Percentiles rank a stretch among this genome's conserved stretches.
These are phyloP conservation scores for Phaethon lepturus DNA, from an alignment of 2,113 vertebrate genomes.

Conservation along the genomic window DNA sequence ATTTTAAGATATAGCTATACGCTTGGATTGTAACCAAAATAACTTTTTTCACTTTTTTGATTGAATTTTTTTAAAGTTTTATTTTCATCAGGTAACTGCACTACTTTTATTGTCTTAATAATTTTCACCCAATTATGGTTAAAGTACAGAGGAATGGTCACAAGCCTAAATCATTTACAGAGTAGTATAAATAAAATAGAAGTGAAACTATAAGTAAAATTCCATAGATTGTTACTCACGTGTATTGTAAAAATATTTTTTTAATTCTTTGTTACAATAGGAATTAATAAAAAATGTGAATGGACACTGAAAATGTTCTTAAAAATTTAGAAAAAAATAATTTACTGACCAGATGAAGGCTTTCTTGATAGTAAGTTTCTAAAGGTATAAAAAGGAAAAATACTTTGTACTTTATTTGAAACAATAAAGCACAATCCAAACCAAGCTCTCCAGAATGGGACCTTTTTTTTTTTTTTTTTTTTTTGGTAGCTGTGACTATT, in stretches of 20 bases:
- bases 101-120: not conserved
- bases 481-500: not conserved
- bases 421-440: not conserved
- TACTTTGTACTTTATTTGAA: not conserved
- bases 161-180: not conserved
- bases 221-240: rapidly evolving
- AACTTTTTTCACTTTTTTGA: not conserved
- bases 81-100: not conserved
- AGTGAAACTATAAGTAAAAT: not conserved
- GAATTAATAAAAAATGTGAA: not conserved
- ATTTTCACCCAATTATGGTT: not conserved
- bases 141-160: not conserved
- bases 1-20: not conserved
- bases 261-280: not conserved
- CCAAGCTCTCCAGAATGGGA: not conserved
- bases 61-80: not conserved
- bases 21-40: not conserved
- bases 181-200: not conserved
- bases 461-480: too few species aligned
- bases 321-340: not conserved
- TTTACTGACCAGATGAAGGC: not conserved
- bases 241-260: not conserved
- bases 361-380: not conserved
- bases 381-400: not conserved
- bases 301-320: not conserved